Evolutionary conservation across 2,797 vertebrate genomes (phyloP).

Genomic region (Molossus molossus): DNA sequence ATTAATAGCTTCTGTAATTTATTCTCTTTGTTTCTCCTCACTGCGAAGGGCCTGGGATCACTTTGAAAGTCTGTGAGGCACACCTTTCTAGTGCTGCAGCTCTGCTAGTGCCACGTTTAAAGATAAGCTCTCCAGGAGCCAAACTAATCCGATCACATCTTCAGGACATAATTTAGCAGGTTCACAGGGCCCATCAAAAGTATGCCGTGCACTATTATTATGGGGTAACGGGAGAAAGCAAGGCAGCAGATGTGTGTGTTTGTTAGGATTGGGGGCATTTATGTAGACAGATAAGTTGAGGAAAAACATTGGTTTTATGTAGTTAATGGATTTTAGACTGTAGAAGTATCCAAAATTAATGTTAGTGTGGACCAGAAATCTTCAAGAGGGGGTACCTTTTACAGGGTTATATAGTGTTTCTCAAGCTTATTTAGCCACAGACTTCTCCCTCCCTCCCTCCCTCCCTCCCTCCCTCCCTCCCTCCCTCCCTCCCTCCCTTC

Average conservation of each 20-base stretch:
- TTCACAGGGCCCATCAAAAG: background rate
- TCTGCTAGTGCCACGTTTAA: background rate
- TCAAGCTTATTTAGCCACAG: slow-evolving; percentile 8
- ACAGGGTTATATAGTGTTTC: background rate
- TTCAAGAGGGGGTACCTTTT: background rate
- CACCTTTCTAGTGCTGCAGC: background rate
- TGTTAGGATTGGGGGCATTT: background rate
- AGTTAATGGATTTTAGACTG: slow-evolving; percentile 44
- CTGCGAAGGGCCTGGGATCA: slow-evolving; percentile 18
- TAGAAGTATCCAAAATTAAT: slow-evolving; percentile 21
- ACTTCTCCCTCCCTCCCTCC: background rate
- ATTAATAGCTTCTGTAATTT: slow-evolving; percentile 13
- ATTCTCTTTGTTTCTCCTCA: background rate
- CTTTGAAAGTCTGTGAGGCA: background rate
- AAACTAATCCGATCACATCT: background rate
- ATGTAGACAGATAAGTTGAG: background rate
- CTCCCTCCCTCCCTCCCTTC: background rate
- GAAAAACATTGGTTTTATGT: slow-evolving; percentile 6
- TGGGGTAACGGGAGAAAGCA: background rate
- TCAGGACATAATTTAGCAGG: background rate
- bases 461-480: no score
- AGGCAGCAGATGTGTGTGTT: background rate
- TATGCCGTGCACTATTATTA: background rate
- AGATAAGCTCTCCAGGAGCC: background rate
- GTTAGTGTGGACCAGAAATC: slow-evolving; percentile 21